A percentile compares a stretch with the other conserved stretches of the same genome.
Evolutionary conservation across 2,113 vertebrate species (phyloP).

Genomic region (Camarhynchus parvulus): DNA sequence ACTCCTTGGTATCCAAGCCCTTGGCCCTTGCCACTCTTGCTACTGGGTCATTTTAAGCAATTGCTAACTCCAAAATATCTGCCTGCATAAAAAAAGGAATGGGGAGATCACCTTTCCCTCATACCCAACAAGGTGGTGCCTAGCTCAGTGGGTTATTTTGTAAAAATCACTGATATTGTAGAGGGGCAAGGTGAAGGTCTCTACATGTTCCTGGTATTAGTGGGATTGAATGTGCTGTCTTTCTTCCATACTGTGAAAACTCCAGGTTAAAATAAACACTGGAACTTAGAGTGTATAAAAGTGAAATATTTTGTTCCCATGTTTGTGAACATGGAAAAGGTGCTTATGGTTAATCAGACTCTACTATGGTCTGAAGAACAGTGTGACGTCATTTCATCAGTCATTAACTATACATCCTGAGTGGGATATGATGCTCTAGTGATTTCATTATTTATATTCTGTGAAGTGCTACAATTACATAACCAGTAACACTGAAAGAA

Average conservation of each 20-base stretch:
- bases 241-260: neutral
- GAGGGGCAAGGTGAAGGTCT: neutral
- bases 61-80: neutral
- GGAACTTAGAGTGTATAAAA: neutral
- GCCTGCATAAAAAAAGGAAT: neutral
- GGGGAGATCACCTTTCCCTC: neutral
- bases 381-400: neutral
- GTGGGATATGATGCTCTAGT: neutral
- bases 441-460: conserved; percentile 7
- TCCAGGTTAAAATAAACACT: neutral
- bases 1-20: neutral
- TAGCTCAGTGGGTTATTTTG: neutral
- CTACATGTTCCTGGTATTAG: neutral
- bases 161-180: neutral
- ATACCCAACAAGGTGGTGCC: neutral
- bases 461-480: neutral
- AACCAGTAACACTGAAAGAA: neutral
- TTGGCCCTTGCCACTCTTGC: neutral
- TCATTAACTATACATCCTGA: neutral
- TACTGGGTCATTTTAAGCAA: neutral
- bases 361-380: neutral
- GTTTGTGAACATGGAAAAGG: neutral
- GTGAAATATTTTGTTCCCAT: neutral
- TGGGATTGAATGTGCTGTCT: neutral
- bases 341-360: neutral